Evolutionary conservation across 2,888 invertebrate genomes (phyloP), one percentile per base, ranked within the genome.

Genomic region (Adineta ricciae): DNA sequence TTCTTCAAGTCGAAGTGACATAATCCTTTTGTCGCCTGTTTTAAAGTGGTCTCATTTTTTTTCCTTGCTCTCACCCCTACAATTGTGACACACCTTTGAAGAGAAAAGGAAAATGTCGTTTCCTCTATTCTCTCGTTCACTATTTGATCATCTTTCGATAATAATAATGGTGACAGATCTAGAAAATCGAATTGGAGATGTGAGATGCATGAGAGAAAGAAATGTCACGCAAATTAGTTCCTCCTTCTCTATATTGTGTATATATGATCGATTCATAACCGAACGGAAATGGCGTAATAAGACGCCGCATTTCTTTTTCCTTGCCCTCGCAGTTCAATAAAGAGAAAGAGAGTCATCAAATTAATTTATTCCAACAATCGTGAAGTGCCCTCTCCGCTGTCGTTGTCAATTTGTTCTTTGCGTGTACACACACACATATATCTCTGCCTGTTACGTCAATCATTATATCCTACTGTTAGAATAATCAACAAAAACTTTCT

Each of bases 191-290:
- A 64, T 64, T 64, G 64, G 19, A 16, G 32, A 64, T 64, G 64
- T 64, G 64, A 64, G 64, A 64, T 64, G 64, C 7, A 64, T 64
- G 64, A 64, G 64, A 64, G 64, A 64, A 14, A 32, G 27, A 64
- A 64, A 64, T 64, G 64, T 64, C 64, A 64, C 64, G 64, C 64
- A 64, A 64, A 64, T 64, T 64, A 64, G 64, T 64, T 64, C 64
- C 64, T 64, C 56, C 56, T 56, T 64, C 19, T 64, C 14, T 36
- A 64, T 64, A 64, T 64, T 64, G 14, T 64, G 19, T 64, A 36
- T 64, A 64, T 64, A 64, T 64, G 64, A 64, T 64, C 64, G 64
- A 64, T 64, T 64, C 64, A 64, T 64, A 64, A 64, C 64, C 32
- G 64, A 64, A 64, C 32, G 64, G 64, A 64, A 64, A 64, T 64